Conservation (phyloP, 2,888 invertebrate genomes). For the Pyralis farinalis region DNA sequence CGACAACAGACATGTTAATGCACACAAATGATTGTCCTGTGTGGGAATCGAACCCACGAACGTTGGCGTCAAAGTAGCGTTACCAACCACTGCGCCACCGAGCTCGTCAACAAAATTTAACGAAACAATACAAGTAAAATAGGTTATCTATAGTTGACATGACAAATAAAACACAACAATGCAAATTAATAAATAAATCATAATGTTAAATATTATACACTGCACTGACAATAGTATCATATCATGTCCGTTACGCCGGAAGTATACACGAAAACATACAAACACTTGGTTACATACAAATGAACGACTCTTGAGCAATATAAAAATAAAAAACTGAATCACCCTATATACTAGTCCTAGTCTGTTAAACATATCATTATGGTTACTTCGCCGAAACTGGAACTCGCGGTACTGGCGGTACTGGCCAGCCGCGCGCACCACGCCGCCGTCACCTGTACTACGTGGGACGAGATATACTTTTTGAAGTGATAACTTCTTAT, state of each 20-base stretch:
- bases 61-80: too few relatives aligned
- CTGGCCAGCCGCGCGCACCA: too few relatives aligned
- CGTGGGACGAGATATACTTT: too few relatives aligned
- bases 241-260: constrained; percentile 68
- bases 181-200: constrained; percentile 82
- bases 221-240: constrained; percentile 70
- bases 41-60: too few relatives aligned
- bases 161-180: constrained; percentile 35
- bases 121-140: too few relatives aligned
- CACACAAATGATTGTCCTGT: too few relatives aligned
- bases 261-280: constrained; percentile 71
- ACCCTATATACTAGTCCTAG: constrained; percentile 53
- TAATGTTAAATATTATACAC: constrained; percentile 78
- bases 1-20: too few relatives aligned
- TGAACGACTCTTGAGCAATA: constrained; percentile 73
- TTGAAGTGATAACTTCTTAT: too few relatives aligned
- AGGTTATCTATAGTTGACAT: too few relatives aligned
- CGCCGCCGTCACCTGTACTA: too few relatives aligned
- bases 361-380: constrained; percentile 37
- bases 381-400: constrained; percentile 12
- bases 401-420: not conserved
- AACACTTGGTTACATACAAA: constrained; percentile 63
- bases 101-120: too few relatives aligned
- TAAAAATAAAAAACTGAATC: constrained; percentile 76
- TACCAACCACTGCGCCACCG: too few relatives aligned